Evolutionary conservation across 2,113 vertebrate species (phyloP).

Genomic region (Onychorhynchus coronatus): DNA sequence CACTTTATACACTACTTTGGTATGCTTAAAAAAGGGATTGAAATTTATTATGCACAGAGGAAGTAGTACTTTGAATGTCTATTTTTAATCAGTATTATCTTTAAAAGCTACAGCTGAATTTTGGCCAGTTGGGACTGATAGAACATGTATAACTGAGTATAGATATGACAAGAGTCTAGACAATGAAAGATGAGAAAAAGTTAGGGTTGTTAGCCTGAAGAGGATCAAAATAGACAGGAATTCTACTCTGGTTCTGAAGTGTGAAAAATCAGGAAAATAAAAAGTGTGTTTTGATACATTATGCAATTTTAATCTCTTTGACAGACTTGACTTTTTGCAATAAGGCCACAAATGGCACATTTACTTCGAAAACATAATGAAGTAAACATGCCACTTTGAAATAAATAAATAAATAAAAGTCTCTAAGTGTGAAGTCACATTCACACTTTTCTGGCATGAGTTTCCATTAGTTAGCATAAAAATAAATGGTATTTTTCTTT

Average conservation of each 20-base stretch:
- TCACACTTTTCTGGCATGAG: background rate
- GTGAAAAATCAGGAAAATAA: background rate
- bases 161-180: background rate
- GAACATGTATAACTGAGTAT: background rate
- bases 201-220: background rate
- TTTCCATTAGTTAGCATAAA: background rate
- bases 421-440: background rate
- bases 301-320: background rate
- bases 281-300: background rate
- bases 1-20: background rate
- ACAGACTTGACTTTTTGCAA: background rate
- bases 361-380: background rate
- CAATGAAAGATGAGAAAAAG: background rate
- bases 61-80: background rate
- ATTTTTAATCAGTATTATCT: background rate
- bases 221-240: background rate
- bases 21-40: background rate
- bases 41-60: background rate
- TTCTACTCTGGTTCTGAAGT: background rate
- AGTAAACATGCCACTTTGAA: background rate
- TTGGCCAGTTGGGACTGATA: background rate
- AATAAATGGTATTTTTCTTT: background rate
- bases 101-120: background rate
- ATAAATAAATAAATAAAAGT: background rate
- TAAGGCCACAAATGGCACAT: background rate